phyloP scores from a whole-genome alignment of 2,888 invertebrate genomes.

The Pterobdella sp. region DNA sequence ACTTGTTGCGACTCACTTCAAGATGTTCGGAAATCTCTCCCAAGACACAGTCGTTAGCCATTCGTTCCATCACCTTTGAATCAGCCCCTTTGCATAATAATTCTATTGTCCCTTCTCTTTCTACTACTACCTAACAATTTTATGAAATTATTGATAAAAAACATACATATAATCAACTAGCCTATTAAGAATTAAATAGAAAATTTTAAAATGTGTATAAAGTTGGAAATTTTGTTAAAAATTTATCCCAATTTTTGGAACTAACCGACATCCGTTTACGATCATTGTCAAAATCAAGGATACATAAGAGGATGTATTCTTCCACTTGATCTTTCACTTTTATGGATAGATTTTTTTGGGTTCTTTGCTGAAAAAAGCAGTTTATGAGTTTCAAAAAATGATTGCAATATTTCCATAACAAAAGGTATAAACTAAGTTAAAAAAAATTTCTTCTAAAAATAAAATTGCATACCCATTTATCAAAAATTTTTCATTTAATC shows the following conservation, averaged over 20 bases:
- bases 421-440: too few species aligned
- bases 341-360: too few species aligned
- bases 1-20: constrained; percentile 78
- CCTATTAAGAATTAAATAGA: too few species aligned
- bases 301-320: constrained; percentile 83
- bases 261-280: constrained; percentile 95
- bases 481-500: too few species aligned
- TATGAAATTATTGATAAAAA: too few species aligned
- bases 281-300: constrained; percentile 97
- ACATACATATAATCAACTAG: too few species aligned
- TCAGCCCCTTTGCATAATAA: constrained; percentile 96
- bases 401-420: too few species aligned
- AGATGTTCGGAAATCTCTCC: constrained; percentile 80
- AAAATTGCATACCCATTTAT: too few species aligned
- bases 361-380: too few species aligned
- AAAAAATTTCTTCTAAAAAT: too few species aligned
- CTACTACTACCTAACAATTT: constrained; percentile 45
- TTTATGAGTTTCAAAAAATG: too few species aligned
- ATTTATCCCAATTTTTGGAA: constrained; percentile 28
- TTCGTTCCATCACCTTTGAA: constrained; percentile 89
- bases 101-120: constrained; percentile 53
- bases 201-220: too few species aligned
- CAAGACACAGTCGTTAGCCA: constrained; percentile 67
- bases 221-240: not conserved
- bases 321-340: constrained; percentile 55